Conservation (phyloP, 1,140 invertebrate genomes). For the Orchesella cincta region DNA sequence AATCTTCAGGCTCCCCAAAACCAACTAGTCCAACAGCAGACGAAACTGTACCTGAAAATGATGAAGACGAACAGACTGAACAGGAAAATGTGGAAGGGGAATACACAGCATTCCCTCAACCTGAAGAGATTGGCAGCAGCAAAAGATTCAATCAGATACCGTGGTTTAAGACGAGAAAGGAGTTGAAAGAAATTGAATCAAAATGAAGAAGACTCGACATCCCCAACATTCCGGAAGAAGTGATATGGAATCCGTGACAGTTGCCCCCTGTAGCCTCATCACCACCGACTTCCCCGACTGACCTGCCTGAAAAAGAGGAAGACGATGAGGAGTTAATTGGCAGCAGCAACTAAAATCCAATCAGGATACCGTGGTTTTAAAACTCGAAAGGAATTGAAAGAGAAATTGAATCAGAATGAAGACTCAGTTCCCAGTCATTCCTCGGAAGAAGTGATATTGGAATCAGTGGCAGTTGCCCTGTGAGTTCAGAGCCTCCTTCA, state of each 20-base stretch:
- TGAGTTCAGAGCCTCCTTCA: neutral
- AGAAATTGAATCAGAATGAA: slow-evolving; percentile 24
- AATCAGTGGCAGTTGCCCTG: neutral
- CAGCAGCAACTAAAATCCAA: slow-evolving; percentile 73
- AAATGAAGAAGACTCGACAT: neutral
- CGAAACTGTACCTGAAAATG: neutral
- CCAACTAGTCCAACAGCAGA: neutral
- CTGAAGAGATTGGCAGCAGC: slow-evolving; percentile 59
- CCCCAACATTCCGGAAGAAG: too few species aligned
- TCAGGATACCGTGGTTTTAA: slow-evolving; percentile 71
- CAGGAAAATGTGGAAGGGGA: neutral
- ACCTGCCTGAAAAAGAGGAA: too few species aligned
- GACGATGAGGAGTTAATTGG: slow-evolving; percentile 6
- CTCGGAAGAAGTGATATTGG: neutral
- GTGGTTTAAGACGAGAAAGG: slow-evolving; percentile 71
- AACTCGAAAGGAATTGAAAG: slow-evolving; percentile 64
- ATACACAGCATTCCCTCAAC: neutral
- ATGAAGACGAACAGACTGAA: neutral
- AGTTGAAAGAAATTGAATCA: slow-evolving; percentile 53
- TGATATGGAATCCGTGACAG: too few species aligned
- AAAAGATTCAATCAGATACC: slow-evolving; percentile 73
- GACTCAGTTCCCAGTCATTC: neutral
- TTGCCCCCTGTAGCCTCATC: too few species aligned
- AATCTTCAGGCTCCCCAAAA: too few species aligned
- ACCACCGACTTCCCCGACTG: too few species aligned